phyloP scores from a whole-genome alignment of 1,140 invertebrate species.

The Drosophila sucinea region DNA sequence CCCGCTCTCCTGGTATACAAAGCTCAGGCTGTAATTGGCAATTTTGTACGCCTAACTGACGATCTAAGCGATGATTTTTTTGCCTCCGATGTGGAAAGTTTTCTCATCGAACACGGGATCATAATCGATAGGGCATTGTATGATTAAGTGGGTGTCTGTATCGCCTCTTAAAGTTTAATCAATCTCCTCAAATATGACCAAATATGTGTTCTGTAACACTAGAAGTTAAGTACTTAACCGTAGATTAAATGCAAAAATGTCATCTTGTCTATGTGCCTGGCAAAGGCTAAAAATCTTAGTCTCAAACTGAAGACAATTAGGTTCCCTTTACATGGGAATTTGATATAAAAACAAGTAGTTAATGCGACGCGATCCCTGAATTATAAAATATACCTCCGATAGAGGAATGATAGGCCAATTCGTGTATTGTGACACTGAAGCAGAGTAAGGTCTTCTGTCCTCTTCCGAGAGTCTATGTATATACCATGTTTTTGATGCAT shows the following conservation, averaged over 20 bases:
- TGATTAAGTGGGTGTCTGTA: slow-evolving; percentile 33
- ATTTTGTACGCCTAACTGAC: slow-evolving; percentile 94
- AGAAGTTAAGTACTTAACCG: slow-evolving; percentile 37
- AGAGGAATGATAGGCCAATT: no score
- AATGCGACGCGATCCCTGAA: no score
- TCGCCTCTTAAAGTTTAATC: not conserved
- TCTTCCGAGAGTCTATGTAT: no score
- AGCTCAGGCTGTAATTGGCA: slow-evolving; percentile 94
- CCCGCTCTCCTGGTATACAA: slow-evolving; percentile 97
- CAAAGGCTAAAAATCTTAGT: no score
- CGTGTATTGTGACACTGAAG: no score
- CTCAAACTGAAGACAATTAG: no score
- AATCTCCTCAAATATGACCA: slow-evolving; percentile 42
- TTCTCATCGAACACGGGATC: slow-evolving; percentile 93
- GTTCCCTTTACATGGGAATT: no score
- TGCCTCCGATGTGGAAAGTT: slow-evolving; percentile 94
- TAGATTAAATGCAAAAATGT: not conserved
- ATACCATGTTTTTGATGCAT: no score
- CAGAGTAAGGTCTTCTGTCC: no score
- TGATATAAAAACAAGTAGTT: no score
- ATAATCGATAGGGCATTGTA: slow-evolving; percentile 86
- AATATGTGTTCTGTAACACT: slow-evolving; percentile 62
- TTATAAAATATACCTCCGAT: no score
- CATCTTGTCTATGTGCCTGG: not conserved
- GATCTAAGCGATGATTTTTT: slow-evolving; percentile 96